Evolutionary conservation across 2,888 invertebrate genomes (phyloP).

Genomic region (Phymatocera aterrima): DNA sequence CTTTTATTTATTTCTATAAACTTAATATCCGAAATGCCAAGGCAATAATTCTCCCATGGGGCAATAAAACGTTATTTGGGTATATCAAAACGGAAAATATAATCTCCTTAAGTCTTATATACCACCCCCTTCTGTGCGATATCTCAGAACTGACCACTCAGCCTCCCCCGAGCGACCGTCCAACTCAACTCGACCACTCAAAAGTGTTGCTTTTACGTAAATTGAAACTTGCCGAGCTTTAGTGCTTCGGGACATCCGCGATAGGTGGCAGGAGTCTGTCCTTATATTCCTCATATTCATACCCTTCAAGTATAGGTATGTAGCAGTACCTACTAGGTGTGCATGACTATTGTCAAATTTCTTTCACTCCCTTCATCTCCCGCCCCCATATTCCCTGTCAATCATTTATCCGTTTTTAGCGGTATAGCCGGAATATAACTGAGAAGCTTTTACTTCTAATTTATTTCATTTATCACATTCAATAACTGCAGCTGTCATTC

Average conservation of each 20-base stretch:
- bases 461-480: not conserved
- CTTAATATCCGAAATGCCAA: constrained; percentile 17
- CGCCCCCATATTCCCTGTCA: constrained; percentile 44
- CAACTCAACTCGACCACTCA: constrained; percentile 43
- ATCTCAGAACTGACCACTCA: constrained; percentile 69
- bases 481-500: not conserved
- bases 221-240: constrained; percentile 66
- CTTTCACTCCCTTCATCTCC: too few relatives aligned
- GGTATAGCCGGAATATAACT: too few relatives aligned
- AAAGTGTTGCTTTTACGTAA: constrained; percentile 71
- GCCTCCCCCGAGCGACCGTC: constrained; percentile 8
- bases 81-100: constrained; percentile 68
- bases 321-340: too few relatives aligned
- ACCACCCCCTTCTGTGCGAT: constrained; percentile 58
- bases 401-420: not conserved
- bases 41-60: constrained; percentile 31
- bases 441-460: not conserved
- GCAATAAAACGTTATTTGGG: constrained; percentile 73
- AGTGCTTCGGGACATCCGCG: constrained; percentile 59
- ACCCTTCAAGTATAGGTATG: constrained; percentile 38
- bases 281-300: constrained; percentile 52
- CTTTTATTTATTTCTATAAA: not conserved
- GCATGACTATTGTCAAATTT: too few relatives aligned
- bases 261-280: constrained; percentile 68
- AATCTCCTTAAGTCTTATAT: constrained; percentile 72